Conservation (phyloP, 2,797 vertebrate genomes). For the Pantherophis alleghaniensis region DNA sequence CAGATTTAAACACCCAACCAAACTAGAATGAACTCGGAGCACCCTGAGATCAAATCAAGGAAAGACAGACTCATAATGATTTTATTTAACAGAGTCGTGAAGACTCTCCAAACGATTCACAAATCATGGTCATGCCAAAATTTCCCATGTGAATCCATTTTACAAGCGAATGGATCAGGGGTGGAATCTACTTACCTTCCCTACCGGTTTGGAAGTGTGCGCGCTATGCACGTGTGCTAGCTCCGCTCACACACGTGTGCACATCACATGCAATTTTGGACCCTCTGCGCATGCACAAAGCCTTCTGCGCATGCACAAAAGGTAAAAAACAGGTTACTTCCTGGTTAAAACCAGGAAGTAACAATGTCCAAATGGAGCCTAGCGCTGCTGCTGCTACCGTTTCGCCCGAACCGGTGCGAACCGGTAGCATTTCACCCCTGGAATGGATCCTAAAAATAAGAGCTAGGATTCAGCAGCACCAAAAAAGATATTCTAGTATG, state of each 20-base stretch:
- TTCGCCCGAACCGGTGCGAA: no score
- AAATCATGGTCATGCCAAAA: not conserved
- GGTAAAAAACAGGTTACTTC: no score
- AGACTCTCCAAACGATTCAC: not conserved
- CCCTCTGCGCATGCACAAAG: no score
- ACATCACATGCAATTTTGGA: no score
- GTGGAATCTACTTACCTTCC: no score
- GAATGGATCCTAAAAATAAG: not conserved
- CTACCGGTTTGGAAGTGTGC: no score
- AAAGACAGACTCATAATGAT: not conserved
- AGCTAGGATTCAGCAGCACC: not conserved
- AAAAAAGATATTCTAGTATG: not conserved
- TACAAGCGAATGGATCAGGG: no score
- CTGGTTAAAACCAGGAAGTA: no score
- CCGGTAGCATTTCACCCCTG: no score
- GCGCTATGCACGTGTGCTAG: no score
- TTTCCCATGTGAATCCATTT: not conserved
- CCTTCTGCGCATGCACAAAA: no score
- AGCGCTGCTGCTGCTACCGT: rapidly evolving
- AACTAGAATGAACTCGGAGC: not conserved
- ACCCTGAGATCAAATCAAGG: not conserved
- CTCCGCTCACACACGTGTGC: no score
- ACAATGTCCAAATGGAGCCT: rapidly evolving
- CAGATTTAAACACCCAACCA: not conserved
- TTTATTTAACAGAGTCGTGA: not conserved